Evolutionary conservation across 1,140 invertebrate genomes (phyloP), one percentile per base, ranked within the genome.

Genomic region (Phymorhynchus buccinoides): DNA sequence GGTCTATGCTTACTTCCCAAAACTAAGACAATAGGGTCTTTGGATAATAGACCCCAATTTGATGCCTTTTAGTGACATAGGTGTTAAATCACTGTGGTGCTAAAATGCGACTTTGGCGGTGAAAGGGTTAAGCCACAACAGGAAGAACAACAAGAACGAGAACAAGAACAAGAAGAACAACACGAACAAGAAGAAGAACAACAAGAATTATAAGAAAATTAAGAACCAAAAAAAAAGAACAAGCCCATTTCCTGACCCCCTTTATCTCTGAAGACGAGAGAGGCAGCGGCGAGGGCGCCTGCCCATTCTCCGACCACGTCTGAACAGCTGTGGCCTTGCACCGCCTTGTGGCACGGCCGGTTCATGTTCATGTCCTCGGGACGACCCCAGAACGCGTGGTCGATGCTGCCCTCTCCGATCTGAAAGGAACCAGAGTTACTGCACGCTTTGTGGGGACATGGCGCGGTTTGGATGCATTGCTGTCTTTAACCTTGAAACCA

Each of bases 241-340:
- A 48, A 18, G 44, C 44, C 44, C 44, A 48, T 6, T 6, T 18
- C 6, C 73, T 75, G 16, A 75, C 73, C 73, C 27, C 88, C 84
- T 22, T 73, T 83, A 27, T 86, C 90, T 83, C 94, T 94, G 3
- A 95, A 92, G n/a, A 95, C 92, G 42, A 94, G 93, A 56, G 94
- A 90, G 0, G 95, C 94, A 16, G 91, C 92, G 4, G 95, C 94
- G 0, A 95, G 88, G 9, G 95, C 95, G 1, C 95, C 95, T 2
- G 95, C 94, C 2, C 94, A 95, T 89, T 95, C 95, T 1, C 94
- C 95, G 12, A 95, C 95, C 7, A 96, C 87, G 88, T 96, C 95
- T 1, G 95, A 95, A 32, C 95, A 95, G 94, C 88, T 75, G 88
- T 94, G 92, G 27, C 93, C 90, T 6, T 91, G 84, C 84, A 95